These are phyloP conservation scores for Xiphydria camelus DNA, from an alignment of 2,888 invertebrate species.

Conservation along the genomic window DNA sequence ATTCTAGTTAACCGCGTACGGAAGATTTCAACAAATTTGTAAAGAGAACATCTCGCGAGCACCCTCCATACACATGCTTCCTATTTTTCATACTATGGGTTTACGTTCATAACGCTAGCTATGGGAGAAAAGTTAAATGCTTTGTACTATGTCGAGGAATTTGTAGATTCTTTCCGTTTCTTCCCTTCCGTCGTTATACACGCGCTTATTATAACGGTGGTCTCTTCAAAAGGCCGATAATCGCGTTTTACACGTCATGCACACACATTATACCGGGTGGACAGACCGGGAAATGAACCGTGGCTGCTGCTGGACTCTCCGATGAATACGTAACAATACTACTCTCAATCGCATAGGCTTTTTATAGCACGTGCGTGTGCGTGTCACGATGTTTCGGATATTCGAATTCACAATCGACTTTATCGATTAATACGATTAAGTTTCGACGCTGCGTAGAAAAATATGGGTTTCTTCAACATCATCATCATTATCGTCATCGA, in stretches of 20 bases:
- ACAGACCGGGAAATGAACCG: constrained; percentile 25
- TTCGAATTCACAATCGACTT: constrained; percentile 20
- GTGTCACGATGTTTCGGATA: too few species aligned
- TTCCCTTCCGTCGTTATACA: constrained; percentile 26
- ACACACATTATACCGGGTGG: constrained; percentile 16
- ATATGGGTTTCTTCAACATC: constrained; percentile 46
- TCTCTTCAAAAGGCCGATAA: constrained; percentile 31
- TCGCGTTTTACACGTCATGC: constrained; percentile 22
- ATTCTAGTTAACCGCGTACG: too few species aligned
- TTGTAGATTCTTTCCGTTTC: constrained; percentile 47
- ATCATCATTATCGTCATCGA: constrained; percentile 17
- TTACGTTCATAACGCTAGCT: constrained; percentile 37
- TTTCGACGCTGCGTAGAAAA: constrained; percentile 50
- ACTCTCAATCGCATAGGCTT: too few species aligned
- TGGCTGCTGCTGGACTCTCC: constrained; percentile 18
- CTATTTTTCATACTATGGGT: constrained; percentile 31
- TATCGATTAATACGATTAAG: too few species aligned
- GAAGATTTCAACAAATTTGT: too few species aligned
- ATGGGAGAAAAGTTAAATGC: constrained; percentile 50
- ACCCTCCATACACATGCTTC: too few species aligned
- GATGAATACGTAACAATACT: too few species aligned
- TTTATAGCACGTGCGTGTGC: too few species aligned
- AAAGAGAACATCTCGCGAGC: constrained; percentile 15
- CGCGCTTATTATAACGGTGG: constrained; percentile 25
- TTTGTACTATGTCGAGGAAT: constrained; percentile 59